Base-by-base conservation (phyloP, 2,113 vertebrate genomes). In the Pelecanus crispus region DNA sequence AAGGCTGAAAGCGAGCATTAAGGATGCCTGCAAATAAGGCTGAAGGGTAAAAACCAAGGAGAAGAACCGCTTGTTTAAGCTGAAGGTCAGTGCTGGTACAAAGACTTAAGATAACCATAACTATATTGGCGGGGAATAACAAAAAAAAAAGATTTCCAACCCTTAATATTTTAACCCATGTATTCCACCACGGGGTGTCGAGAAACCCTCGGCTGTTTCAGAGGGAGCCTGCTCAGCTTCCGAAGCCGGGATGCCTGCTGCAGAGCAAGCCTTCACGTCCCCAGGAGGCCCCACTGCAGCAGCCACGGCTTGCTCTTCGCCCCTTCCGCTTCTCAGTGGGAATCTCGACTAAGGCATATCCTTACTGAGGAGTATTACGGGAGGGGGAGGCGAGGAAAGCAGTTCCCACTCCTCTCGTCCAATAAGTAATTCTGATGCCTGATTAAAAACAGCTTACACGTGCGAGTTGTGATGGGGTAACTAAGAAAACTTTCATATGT, bases 311-410 rank as follows among this genome's bases (percentile, higher is more conserved):
- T 14, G 8, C 2, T 11, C 26, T 8, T 26, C 49, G 38, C 34
- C 68, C 70, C 29, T 36, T 36, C 40, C 6, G 59, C 28, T 26
- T 9, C 40, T 20, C 28, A 3, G 59, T 9, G 1, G 5, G 34
- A 6, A 17, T 12, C 36, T 13, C 72, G 32, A 13, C 19, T 59
- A 72, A 29, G 0, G 2, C 2, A 11, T 4, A 22, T 7, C 45
- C 31, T 44, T 72, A 26, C 59, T 7, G 44, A 68, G 8, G 38
- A 42, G 24, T 4, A 19, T 3, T 34, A n/a, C 14, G 2, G 36
- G 11, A 7, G 11, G 29, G 20, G 10, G 11, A 7, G 11, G 29
- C 15, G 10, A 24, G 67, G 31, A 22, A 29, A 72, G 56, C 67
- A 6, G 47, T 10, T 59, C 45, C 45, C 12, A 31, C 47, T 42